Evolutionary conservation across 2,888 invertebrate species (phyloP).

Genomic region (Blastobasis lacticolella): DNA sequence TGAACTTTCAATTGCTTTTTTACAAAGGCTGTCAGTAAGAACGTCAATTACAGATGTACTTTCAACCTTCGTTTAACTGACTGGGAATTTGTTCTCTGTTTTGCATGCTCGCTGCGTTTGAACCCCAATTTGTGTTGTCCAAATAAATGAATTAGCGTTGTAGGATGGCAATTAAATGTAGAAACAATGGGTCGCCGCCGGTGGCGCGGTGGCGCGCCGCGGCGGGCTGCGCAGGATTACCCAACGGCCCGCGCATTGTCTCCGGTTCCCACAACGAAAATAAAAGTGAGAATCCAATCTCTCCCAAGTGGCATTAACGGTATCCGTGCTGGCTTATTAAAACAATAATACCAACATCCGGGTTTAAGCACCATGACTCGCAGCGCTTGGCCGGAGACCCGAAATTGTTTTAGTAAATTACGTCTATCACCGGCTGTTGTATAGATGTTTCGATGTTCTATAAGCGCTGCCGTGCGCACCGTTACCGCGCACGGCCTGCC

Average conservation of each 20-base stretch:
- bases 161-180: too few species aligned
- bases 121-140: too few species aligned
- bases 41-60: too few species aligned
- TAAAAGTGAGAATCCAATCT: constrained; percentile 65
- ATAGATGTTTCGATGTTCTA: too few species aligned
- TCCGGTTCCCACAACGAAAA: constrained; percentile 50
- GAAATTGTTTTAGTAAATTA: constrained; percentile 19
- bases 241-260: constrained; percentile 28
- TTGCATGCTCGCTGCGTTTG: background rate
- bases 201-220: background rate
- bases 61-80: too few species aligned
- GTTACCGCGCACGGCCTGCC: constrained; percentile 16
- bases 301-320: constrained; percentile 46
- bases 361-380: constrained; percentile 50
- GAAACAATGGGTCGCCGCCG: too few species aligned
- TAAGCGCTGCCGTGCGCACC: too few species aligned
- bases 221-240: constrained; percentile 24
- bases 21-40: too few species aligned
- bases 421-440: constrained; percentile 23
- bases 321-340: constrained; percentile 51
- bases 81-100: too few species aligned
- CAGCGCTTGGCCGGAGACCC: constrained; percentile 2
- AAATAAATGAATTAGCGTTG: too few species aligned
- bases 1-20: too few species aligned
- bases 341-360: constrained; percentile 48